These are phyloP conservation scores for Pelagia noctiluca DNA, from an alignment of 30 jellyfish, hydroid and myxozoan species.

Conservation along the genomic window DNA sequence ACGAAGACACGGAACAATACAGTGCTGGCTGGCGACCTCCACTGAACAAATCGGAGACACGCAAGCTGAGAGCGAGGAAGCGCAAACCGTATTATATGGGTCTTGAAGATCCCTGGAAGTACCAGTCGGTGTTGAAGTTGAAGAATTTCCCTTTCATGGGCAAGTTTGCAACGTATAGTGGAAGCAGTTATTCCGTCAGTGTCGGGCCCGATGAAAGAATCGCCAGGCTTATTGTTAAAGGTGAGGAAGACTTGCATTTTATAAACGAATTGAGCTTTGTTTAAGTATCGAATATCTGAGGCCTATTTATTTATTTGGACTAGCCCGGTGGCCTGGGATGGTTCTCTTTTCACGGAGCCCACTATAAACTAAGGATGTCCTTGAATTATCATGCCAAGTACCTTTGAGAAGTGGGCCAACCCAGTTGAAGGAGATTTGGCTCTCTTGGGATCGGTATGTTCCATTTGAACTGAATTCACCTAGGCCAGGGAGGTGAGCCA, in stretches of 20 bases:
- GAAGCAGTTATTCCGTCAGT: constrained; percentile 88
- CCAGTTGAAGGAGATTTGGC: too few species aligned
- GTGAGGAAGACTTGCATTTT: constrained; percentile 29
- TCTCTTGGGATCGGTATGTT: too few species aligned
- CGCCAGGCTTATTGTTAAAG: constrained; percentile 68
- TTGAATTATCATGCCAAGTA: too few species aligned
- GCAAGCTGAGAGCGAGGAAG: constrained; percentile 68
- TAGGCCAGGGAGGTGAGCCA: too few species aligned
- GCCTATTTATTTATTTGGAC: too few species aligned
- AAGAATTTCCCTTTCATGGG: constrained; percentile 93
- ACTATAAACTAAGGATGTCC: too few species aligned
- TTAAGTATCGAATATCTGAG: too few species aligned
- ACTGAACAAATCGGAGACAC: constrained; percentile 57
- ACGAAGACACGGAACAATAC: constrained; percentile 75
- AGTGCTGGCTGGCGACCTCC: constrained; percentile 94
- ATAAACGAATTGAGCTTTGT: too few species aligned
- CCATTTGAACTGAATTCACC: too few species aligned
- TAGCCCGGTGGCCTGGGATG: too few species aligned
- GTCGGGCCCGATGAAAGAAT: constrained; percentile 88
- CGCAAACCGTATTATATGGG: constrained; percentile 87
- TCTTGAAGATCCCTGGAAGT: constrained; percentile 89
- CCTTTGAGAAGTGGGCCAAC: too few species aligned
- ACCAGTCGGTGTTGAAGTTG: constrained; percentile 77
- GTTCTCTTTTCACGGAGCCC: too few species aligned
- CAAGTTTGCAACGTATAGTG: constrained; percentile 83